Conservation (phyloP, 2,113 vertebrate species). For the Tursiops truncatus region DNA sequence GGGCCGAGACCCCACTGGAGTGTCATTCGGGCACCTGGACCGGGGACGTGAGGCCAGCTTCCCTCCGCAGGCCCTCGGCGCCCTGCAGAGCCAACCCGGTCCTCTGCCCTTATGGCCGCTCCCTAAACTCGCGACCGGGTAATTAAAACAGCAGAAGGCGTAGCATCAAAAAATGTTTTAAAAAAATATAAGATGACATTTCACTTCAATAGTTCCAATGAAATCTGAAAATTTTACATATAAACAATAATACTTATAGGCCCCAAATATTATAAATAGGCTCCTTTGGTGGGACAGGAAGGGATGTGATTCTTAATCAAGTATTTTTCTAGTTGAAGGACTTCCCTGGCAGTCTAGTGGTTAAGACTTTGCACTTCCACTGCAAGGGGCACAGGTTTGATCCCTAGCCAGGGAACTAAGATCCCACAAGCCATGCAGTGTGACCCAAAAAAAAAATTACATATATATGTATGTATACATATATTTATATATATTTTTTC, state of each 20-base stretch:
- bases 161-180: background rate
- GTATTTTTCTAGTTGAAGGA: background rate
- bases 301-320: conserved; percentile 33
- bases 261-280: conserved; percentile 40
- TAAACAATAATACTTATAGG: background rate
- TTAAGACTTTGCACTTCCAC: no score
- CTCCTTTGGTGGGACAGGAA: background rate
- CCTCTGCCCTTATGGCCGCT: background rate
- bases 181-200: background rate
- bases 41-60: background rate
- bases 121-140: background rate
- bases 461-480: no score
- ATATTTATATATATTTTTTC: no score
- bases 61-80: no score
- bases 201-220: background rate
- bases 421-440: no score
- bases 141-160: background rate
- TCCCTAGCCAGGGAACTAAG: no score
- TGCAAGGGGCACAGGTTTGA: no score
- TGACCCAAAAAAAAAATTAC: no score
- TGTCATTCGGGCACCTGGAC: background rate
- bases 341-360: no score
- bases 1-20: background rate
- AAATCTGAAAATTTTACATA: conserved; percentile 5
- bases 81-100: background rate